Conservation (phyloP, 2,113 vertebrate species). For the Pyrgilauda ruficollis region DNA sequence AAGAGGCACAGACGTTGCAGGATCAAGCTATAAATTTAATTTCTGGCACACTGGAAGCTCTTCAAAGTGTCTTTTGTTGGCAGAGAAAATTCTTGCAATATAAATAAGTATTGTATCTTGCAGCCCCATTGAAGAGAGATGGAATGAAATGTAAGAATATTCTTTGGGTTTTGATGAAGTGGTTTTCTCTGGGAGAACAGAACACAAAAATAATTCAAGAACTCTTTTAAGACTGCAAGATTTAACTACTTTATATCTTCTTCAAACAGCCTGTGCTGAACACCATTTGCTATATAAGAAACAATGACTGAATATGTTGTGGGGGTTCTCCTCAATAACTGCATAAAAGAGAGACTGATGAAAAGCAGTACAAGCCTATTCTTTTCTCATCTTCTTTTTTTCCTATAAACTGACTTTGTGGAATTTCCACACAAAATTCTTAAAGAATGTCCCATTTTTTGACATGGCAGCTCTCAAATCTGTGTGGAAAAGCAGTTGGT, state of each 20-base stretch:
- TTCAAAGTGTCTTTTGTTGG: neutral
- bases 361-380: neutral
- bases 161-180: neutral
- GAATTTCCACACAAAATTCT: neutral
- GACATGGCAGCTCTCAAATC: neutral
- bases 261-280: neutral
- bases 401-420: neutral
- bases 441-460: neutral
- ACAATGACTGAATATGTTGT: neutral
- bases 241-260: neutral
- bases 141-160: neutral
- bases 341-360: neutral
- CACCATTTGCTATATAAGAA: neutral
- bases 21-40: neutral
- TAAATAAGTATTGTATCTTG: neutral
- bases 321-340: neutral
- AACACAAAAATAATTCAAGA: neutral
- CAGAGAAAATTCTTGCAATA: neutral
- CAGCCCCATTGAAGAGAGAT: neutral
- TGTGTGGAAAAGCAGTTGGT: neutral
- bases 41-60: neutral
- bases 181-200: neutral
- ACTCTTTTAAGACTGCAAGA: neutral
- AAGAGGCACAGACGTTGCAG: neutral
- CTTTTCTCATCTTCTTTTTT: neutral